Evolutionary conservation across 2,888 invertebrate species (phyloP), one percentile per base, ranked within the genome.

Genomic region (Meteorus colon): DNA sequence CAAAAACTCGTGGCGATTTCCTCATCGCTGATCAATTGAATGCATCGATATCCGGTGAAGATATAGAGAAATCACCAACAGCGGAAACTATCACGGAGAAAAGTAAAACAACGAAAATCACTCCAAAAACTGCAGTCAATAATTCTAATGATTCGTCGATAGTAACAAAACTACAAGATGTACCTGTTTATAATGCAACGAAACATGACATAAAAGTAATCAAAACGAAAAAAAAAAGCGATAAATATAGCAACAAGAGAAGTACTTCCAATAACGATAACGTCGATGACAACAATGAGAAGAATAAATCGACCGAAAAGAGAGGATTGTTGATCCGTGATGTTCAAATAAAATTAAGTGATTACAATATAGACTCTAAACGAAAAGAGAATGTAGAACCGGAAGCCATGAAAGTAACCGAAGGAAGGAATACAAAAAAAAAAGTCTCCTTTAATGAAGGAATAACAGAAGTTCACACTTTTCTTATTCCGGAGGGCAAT

Each of bases 1-100:
- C 87, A 29, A 90, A 90, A 41, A 92, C 92, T 80, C 90, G 93
- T 41, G 92, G 92, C 0, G 92, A 92, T 55, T 92, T 93, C 83
- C 88, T 94, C 4, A 80, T 84, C 8, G 68, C 75, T 16, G 85
- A 82, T 19, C 37, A 29, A 37, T 27, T 65, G 10, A 29, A 74
- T 24, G 5, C 14, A 14, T 31, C 55, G 12, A 45, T 14, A 45
- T 24, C 60, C 41, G 29, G 37, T n/a, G 70, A 74, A 48, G 12
- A 27, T 55, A 12, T 45, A 19, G 10, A 19, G 27, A 79, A 76
- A 68, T 62, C 12, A 62, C 24, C n/a, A 12, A 4, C 8, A 8
- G 19, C 4, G 4, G 31, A 19, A 31, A 55, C 19, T 16, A 27
- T 31, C 5, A 48, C 24, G 34, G 27, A 10, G 27, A 51, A 29